Conservation (phyloP, 2,797 vertebrate species). For the Premnoplex brunnescens region DNA sequence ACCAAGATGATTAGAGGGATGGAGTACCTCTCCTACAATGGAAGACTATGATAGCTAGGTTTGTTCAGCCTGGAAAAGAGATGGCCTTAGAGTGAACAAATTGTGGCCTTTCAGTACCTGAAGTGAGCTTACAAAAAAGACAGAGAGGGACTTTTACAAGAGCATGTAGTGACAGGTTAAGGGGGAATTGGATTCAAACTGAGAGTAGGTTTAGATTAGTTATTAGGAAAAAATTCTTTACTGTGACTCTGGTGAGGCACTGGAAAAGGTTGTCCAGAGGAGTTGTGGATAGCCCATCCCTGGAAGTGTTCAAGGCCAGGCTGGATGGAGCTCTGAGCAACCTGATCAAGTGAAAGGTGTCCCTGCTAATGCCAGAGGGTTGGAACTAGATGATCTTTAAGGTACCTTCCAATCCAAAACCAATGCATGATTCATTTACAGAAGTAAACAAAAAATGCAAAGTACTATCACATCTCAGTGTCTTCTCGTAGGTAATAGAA, state of each 20-base stretch:
- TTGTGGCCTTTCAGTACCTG: neutral
- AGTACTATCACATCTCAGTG: neutral
- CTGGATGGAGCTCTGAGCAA: neutral
- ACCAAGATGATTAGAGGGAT: too few species aligned
- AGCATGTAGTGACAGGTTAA: neutral
- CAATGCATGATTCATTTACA: neutral
- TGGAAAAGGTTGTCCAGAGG: neutral
- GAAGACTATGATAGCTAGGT: too few species aligned
- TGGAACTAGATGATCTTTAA: neutral
- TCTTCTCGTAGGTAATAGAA: neutral
- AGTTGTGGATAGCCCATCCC: neutral
- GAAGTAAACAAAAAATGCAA: neutral
- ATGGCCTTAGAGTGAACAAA: neutral
- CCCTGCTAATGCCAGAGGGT: neutral
- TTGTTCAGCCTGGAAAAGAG: neutral
- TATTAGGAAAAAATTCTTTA: neutral
- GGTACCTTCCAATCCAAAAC: neutral
- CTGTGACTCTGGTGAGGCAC: neutral
- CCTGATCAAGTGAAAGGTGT: neutral
- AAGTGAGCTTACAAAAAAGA: neutral
- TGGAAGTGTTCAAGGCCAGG: neutral
- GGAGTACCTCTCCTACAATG: too few species aligned
- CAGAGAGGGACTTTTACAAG: neutral
- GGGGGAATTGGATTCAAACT: neutral
- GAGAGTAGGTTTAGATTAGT: neutral